phyloP scores from a whole-genome alignment of 2,113 vertebrate species.

The Gasterosteus aculeatus region DNA sequence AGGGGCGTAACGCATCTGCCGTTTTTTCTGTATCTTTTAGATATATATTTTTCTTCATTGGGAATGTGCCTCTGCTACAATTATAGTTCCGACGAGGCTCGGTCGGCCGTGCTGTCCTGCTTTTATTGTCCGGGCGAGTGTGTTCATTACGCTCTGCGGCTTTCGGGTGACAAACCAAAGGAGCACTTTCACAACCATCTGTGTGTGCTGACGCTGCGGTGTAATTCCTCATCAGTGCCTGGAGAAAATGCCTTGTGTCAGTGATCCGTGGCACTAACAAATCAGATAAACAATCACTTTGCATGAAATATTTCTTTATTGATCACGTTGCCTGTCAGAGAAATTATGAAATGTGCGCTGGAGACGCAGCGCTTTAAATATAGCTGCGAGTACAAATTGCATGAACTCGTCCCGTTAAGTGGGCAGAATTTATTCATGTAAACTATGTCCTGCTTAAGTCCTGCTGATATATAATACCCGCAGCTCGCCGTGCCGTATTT shows the following conservation, averaged over 20 bases:
- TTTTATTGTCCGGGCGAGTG: not conserved
- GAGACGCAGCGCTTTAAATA: constrained; percentile 37
- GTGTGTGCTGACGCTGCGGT: not conserved
- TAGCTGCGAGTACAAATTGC: constrained; percentile 30
- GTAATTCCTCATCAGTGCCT: not conserved
- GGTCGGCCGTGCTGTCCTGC: not conserved
- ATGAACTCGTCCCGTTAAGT: constrained; percentile 10
- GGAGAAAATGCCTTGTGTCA: constrained; percentile 25
- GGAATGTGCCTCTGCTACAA: not conserved
- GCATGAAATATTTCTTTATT: constrained; percentile 43
- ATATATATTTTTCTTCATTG: not conserved
- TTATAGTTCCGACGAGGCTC: not conserved
- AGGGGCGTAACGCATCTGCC: not conserved
- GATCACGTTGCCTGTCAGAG: constrained; percentile 36
- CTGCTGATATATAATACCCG: not conserved
- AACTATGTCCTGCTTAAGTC: constrained; percentile 25
- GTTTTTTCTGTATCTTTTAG: not conserved
- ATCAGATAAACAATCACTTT: constrained; percentile 40
- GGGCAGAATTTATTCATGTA: constrained; percentile 34
- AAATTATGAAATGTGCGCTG: constrained; percentile 32
- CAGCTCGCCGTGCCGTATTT: constrained; percentile 4
- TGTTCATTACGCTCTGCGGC: not conserved
- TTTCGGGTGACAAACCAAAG: not conserved
- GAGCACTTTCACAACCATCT: not conserved
- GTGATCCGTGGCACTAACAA: constrained; percentile 11